Evolutionary conservation across 2,888 invertebrate genomes (phyloP).

Genomic region (Mantis religiosa): DNA sequence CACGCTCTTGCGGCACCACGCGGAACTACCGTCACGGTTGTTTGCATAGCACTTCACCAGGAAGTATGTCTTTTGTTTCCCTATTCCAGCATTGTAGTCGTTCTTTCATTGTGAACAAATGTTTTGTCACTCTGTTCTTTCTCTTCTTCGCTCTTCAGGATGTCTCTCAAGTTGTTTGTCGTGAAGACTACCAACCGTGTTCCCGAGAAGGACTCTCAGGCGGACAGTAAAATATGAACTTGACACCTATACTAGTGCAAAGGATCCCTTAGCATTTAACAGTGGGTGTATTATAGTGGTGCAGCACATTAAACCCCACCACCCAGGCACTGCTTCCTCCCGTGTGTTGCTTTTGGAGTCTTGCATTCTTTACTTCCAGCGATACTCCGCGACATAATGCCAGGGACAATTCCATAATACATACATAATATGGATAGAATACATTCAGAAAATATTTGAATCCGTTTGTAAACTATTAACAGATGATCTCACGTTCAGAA

Average conservation of each 20-base stretch:
- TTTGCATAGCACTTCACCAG: neutral
- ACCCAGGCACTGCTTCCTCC: neutral
- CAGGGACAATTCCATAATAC: too few relatives aligned
- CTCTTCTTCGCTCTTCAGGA: neutral
- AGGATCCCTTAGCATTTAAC: neutral
- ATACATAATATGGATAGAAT: too few relatives aligned
- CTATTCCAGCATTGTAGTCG: neutral
- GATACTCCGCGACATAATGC: neutral
- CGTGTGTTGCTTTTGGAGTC: neutral
- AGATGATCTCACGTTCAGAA: too few relatives aligned
- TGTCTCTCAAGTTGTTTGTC: neutral
- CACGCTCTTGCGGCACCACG: constrained; percentile 21
- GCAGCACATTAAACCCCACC: neutral
- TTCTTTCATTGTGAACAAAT: neutral
- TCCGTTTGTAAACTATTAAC: too few relatives aligned
- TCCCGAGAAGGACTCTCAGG: neutral
- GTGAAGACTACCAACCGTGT: neutral
- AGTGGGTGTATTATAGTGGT: neutral
- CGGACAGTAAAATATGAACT: neutral
- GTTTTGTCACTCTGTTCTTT: neutral
- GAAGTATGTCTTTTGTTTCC: constrained; percentile 1
- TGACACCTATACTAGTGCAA: neutral
- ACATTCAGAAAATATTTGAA: too few relatives aligned
- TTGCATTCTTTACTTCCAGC: neutral
- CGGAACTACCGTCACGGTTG: constrained; percentile 6